phyloP scores from a whole-genome alignment of 2,797 vertebrate genomes.

The Staurois parvus region DNA sequence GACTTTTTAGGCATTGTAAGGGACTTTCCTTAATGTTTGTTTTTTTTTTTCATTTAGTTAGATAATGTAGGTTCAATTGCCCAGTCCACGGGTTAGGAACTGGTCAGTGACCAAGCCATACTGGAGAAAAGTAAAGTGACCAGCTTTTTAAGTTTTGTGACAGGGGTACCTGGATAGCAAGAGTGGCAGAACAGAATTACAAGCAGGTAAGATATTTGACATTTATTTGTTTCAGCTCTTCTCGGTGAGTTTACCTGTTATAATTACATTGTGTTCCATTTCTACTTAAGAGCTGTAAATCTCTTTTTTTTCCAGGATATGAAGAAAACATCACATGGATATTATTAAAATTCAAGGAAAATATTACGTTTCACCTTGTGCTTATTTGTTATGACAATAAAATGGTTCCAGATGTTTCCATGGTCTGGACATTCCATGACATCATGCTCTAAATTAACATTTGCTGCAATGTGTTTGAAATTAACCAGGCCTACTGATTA shows the following conservation, averaged over 20 bases:
- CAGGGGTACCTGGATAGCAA: too few relatives aligned
- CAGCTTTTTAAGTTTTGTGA: not conserved
- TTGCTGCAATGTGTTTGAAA: not conserved
- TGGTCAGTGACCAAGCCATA: not conserved
- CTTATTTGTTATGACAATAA: not conserved
- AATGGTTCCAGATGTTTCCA: conserved; percentile 61
- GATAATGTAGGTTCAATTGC: too few relatives aligned
- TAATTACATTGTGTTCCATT: not conserved
- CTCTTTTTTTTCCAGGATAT: not conserved
- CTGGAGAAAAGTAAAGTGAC: not conserved
- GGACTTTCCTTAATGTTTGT: too few relatives aligned
- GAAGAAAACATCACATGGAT: not conserved
- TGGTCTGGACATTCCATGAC: conserved; percentile 16
- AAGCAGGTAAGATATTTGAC: not conserved
- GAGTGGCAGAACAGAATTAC: too few relatives aligned
- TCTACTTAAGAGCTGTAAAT: not conserved
- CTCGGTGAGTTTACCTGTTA: too few relatives aligned
- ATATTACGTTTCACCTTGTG: not conserved
- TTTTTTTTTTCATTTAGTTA: too few relatives aligned
- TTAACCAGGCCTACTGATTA: not conserved
- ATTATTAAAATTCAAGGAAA: not conserved
- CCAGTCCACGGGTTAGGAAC: not conserved
- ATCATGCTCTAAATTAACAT: conserved; percentile 38
- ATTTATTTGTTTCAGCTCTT: not conserved
- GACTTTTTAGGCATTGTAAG: too few relatives aligned